These are phyloP conservation scores for Protonemura montana DNA, from an alignment of 2,888 invertebrate genomes.

Conservation along the genomic window DNA sequence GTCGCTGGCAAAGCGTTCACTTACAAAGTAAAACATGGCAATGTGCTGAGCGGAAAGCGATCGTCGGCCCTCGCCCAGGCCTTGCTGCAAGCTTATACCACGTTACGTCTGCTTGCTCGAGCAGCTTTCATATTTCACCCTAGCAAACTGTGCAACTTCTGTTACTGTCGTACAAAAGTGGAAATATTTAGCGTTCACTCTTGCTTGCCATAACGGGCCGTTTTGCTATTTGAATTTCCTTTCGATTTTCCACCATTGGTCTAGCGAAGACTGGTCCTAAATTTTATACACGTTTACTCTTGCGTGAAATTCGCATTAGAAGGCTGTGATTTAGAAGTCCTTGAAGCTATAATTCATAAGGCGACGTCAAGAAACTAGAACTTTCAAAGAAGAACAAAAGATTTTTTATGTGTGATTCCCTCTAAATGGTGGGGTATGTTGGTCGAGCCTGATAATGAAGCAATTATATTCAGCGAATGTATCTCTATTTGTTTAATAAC, in stretches of 20 bases:
- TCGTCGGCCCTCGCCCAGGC: not conserved
- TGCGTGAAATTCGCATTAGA: conserved; percentile 7
- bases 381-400: not conserved
- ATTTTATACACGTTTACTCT: conserved; percentile 1
- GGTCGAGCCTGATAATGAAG: not conserved
- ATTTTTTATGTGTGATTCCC: not conserved
- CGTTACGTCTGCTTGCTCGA: conserved; percentile 26
- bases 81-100: not conserved
- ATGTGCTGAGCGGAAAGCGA: conserved; percentile 38
- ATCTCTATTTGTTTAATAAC: conserved; percentile 27
- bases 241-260: not conserved
- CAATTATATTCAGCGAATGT: not conserved
- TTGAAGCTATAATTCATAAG: not conserved
- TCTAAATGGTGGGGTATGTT: not conserved
- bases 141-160: conserved; percentile 31
- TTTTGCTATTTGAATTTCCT: not conserved
- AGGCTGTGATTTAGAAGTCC: not conserved
- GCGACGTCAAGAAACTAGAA: not conserved
- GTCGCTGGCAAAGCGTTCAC: conserved; percentile 30
- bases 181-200: conserved; percentile 27
- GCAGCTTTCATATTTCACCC: conserved; percentile 23
- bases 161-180: conserved; percentile 30
- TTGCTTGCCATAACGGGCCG: not conserved
- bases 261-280: not conserved
- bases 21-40: conserved; percentile 36